A percentile compares a stretch with the other conserved stretches of the same genome.
Conservation (phyloP, 2,797 vertebrate species). For the Brachyalestes nurse region DNA sequence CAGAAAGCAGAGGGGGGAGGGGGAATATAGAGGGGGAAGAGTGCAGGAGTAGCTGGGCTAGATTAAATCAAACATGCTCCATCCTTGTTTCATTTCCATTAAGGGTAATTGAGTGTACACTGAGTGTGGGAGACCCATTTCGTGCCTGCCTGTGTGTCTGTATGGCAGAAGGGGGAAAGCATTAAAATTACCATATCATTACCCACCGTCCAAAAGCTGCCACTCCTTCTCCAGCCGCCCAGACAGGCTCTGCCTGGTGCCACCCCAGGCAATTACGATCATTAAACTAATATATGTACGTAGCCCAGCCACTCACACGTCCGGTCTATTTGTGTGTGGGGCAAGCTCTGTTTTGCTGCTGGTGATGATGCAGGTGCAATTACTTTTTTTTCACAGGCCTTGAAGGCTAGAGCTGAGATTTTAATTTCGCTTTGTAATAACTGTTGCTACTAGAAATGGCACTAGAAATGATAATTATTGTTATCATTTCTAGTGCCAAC, state of each 20-base stretch:
- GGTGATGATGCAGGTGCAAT: constrained; percentile 67
- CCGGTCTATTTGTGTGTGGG: constrained; percentile 57
- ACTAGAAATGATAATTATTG: constrained; percentile 56
- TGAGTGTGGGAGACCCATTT: constrained; percentile 63
- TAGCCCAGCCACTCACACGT: constrained; percentile 53
- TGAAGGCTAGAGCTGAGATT: constrained; percentile 63
- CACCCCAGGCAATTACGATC: constrained; percentile 67
- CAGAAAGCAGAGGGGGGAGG: constrained; percentile 31
- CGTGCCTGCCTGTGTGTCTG: constrained; percentile 36
- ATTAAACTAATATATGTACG: constrained; percentile 69
- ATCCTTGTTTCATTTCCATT: constrained; percentile 66
- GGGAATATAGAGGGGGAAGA: constrained; percentile 36
- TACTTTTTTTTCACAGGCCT: constrained; percentile 67
- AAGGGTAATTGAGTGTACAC: constrained; percentile 63
- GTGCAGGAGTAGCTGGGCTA: constrained; percentile 45
- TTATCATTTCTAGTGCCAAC: constrained; percentile 10
- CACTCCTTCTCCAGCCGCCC: constrained; percentile 41
- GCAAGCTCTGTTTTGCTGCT: constrained; percentile 7
- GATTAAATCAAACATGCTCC: constrained; percentile 64
- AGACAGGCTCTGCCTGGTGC: constrained; percentile 54
- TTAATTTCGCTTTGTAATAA: constrained; percentile 72
- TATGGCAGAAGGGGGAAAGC: constrained; percentile 36
- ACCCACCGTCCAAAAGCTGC: constrained; percentile 50
- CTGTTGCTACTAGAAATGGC: constrained; percentile 50
- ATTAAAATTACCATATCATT: constrained; percentile 60